Conservation (phyloP, 2,888 invertebrate species). For the Thyatira batis region DNA sequence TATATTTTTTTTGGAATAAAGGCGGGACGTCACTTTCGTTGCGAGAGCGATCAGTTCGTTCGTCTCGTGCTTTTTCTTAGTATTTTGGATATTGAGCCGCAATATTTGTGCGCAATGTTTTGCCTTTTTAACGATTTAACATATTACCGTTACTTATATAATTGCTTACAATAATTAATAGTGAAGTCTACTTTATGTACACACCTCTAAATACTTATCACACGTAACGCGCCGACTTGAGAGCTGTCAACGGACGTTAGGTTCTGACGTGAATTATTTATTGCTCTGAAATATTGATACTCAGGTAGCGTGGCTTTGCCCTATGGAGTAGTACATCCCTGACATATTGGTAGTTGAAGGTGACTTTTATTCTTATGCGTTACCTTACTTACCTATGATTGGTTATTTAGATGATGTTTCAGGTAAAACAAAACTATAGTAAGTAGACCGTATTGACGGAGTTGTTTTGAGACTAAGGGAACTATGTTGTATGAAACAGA, state of each 20-base stretch:
- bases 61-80: too few species aligned
- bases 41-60: too few species aligned
- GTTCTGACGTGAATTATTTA: slow-evolving; percentile 45
- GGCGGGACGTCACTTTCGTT: too few species aligned
- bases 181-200: background rate
- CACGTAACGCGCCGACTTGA: slow-evolving; percentile 16
- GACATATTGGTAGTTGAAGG: background rate
- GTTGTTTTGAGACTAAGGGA: too few species aligned
- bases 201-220: background rate
- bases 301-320: slow-evolving; percentile 14
- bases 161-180: background rate
- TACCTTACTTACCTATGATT: background rate
- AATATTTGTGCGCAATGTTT: too few species aligned
- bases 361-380: background rate
- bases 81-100: too few species aligned
- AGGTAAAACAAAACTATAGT: background rate
- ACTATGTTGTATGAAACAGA: too few species aligned
- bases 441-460: too few species aligned
- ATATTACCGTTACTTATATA: background rate
- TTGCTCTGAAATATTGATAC: slow-evolving; percentile 42
- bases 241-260: slow-evolving; percentile 33
- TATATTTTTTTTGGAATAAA: too few species aligned
- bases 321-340: slow-evolving; percentile 5
- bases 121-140: too few species aligned
- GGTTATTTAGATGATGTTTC: background rate